A percentile compares a stretch with the other conserved stretches of the same genome.
phyloP scores from a whole-genome alignment of 2,888 invertebrate genomes.

The Allophyes oxyacanthae region DNA sequence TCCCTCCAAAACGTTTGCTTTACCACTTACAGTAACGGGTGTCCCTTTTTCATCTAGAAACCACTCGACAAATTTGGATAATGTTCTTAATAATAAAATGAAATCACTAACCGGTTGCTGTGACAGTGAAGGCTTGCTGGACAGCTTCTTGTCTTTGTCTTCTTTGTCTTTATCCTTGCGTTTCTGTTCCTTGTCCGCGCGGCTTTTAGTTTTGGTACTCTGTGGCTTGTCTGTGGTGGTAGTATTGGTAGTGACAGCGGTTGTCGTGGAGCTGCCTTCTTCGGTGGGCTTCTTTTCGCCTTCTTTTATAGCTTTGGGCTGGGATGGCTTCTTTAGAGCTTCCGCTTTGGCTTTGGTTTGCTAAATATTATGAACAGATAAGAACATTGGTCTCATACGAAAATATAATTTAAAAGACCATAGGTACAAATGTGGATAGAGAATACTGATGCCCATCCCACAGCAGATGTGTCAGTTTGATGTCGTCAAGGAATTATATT shows the following conservation, averaged over 20 bases:
- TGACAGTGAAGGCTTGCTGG: slow-evolving; percentile 20
- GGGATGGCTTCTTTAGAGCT: slow-evolving; percentile 87
- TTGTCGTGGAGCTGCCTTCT: slow-evolving; percentile 61
- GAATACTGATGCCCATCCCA: no score
- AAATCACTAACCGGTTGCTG: slow-evolving; percentile 32
- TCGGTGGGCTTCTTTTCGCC: slow-evolving; percentile 74
- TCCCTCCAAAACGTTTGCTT: neutral
- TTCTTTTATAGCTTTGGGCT: slow-evolving; percentile 71
- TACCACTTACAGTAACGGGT: neutral
- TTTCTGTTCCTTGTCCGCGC: slow-evolving; percentile 58
- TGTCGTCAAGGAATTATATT: no score
- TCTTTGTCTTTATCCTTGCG: slow-evolving; percentile 61
- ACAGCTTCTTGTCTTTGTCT: slow-evolving; percentile 27
- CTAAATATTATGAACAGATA: slow-evolving; percentile 49
- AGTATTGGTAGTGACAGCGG: slow-evolving; percentile 54
- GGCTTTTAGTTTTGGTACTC: slow-evolving; percentile 55
- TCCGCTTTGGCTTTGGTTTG: slow-evolving; percentile 90
- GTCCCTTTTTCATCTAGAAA: neutral
- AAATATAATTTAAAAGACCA: no score
- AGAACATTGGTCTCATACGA: neutral
- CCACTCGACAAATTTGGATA: slow-evolving; percentile 3
- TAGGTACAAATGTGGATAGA: no score
- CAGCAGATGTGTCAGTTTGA: no score
- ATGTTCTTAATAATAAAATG: slow-evolving; percentile 2
- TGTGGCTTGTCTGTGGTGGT: slow-evolving; percentile 67